Percentiles rank a stretch among this genome's conserved stretches.
Evolutionary conservation across 2,888 invertebrate species (phyloP).

Genomic region (Epinotia demarniana): DNA sequence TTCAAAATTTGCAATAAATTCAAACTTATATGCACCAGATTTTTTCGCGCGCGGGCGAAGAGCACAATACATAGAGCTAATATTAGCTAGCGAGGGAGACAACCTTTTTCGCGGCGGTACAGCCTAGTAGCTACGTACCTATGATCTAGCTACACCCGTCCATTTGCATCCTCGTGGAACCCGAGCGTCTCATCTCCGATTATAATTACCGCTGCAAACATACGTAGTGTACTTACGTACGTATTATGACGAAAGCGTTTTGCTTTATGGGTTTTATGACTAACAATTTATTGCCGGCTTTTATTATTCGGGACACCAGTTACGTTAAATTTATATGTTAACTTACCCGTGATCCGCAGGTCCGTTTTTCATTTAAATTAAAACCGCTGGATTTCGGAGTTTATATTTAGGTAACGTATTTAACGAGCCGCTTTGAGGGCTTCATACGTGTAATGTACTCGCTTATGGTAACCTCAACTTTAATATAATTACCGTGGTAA

Average conservation of each 20-base stretch:
- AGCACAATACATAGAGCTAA: too few species aligned
- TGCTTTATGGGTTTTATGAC: constrained; percentile 10
- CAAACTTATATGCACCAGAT: too few species aligned
- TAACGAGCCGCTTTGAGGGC: constrained; percentile 16
- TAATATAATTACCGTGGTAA: constrained; percentile 33
- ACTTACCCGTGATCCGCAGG: constrained; percentile 24
- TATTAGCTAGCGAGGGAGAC: too few species aligned
- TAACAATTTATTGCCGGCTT: constrained; percentile 30
- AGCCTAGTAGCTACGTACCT: background rate
- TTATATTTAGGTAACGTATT: constrained; percentile 11
- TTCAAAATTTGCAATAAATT: too few species aligned
- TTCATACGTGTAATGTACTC: constrained; percentile 24
- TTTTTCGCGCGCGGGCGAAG: too few species aligned
- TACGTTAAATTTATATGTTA: constrained; percentile 31
- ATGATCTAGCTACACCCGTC: background rate
- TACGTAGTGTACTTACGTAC: background rate
- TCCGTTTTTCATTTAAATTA: constrained; percentile 32
- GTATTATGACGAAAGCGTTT: constrained; percentile 14
- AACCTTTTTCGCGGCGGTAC: too few species aligned
- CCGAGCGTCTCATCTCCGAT: constrained; percentile 23
- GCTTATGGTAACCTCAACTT: constrained; percentile 15
- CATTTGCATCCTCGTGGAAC: background rate
- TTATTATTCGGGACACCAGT: constrained; percentile 29
- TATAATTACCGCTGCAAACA: constrained; percentile 28
- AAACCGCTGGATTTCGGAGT: constrained; percentile 11